Base-by-base conservation (phyloP, 92 coral and sea anemone genomes). In the Epizoanthus rinbou region DNA sequence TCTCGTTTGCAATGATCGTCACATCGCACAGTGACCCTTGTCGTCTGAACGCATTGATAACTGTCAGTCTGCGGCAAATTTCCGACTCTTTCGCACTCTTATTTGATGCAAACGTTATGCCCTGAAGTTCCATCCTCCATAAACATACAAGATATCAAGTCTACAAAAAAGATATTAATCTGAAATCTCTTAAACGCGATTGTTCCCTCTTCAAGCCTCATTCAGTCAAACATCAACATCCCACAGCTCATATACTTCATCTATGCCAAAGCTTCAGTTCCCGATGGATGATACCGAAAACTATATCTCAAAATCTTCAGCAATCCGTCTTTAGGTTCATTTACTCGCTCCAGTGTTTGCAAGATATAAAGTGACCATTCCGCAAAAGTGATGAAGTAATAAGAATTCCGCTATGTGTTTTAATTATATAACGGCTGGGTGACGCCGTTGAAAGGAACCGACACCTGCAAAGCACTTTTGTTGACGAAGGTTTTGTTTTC, bases 21-120 rank as follows among this genome's bases (percentile, higher is more conserved):
- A 63, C 71, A 47, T 78, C 82, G 45, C 82, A 78, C 41, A 78
- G 82, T 39, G 71, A 39, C 6, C 71, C 71, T 62, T 78, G 82
- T 16, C 57, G 41, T 78, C 82, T 60, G 71, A 78, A 78, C 58
- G 82, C 52, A 39, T 78, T 78, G 10, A 78, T 62, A 6, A 69
- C 31, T 13, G 63, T 56, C 57, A 78, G 13, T 41, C 82, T 78
- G 57, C 82, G 82, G 66, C 69, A 78, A 62, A 78, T 78, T 78
- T 78, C 82, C 17, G 82, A 78, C 64, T 78, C 82, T 41, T 78
- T 78, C 14, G 82, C 82, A n/a, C 71, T 59, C 70, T 78, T 78
- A 19, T 78, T 78, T 62, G 70, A 70, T 11, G 58, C 82, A 23
- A 78, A 78, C 5, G 82, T 78, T 70, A 78, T 78, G 22, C 70